phyloP scores from a whole-genome alignment of 35 echinoderm and acorn worm genomes.

The Antedon bifida region DNA sequence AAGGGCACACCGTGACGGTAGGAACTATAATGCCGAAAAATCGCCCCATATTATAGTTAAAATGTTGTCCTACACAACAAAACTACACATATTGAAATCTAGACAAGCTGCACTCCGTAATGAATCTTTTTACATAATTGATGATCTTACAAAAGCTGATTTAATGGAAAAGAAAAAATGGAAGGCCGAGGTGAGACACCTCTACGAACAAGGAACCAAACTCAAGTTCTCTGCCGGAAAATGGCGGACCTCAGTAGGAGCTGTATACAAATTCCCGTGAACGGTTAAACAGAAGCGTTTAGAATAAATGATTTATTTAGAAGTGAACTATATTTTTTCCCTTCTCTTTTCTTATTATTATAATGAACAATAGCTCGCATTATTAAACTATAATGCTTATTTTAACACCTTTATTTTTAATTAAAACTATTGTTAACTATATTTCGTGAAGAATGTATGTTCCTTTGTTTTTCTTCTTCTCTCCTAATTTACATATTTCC shows the following conservation, averaged over 20 bases:
- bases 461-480: too few relatives aligned
- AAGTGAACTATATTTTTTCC: too few relatives aligned
- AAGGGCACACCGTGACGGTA: constrained; percentile 23
- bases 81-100: constrained; percentile 11
- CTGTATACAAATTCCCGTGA: not conserved
- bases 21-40: not conserved
- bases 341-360: too few relatives aligned
- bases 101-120: not conserved
- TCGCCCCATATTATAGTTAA: constrained; percentile 16
- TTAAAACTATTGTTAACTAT: too few relatives aligned
- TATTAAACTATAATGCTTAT: too few relatives aligned
- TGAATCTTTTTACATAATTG: constrained; percentile 9
- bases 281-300: too few relatives aligned
- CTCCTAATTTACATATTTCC: too few relatives aligned
- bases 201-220: constrained; percentile 18
- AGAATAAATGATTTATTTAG: too few relatives aligned
- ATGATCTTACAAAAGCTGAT: constrained; percentile 32
- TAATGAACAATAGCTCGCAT: too few relatives aligned
- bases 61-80: constrained; percentile 8
- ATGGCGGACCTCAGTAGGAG: constrained; percentile 10
- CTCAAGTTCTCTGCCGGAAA: constrained; percentile 24
- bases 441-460: too few relatives aligned
- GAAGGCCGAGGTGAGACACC: constrained; percentile 9
- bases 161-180: constrained; percentile 23
- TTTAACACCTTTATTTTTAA: too few relatives aligned